phyloP scores from a whole-genome alignment of 2,888 invertebrate species.

The Leucania comma region DNA sequence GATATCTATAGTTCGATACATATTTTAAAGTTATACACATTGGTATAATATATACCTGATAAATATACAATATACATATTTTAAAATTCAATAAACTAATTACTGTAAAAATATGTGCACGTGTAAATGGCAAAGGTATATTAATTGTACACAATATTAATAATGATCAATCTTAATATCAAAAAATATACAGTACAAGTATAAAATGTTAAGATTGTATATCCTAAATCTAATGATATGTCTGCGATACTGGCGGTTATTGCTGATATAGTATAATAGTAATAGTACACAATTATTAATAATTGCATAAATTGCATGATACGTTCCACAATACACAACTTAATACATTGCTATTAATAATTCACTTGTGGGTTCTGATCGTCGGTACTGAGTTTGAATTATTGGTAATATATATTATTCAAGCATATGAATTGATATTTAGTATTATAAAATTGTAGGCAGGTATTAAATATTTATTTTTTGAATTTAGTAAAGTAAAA shows the following conservation, averaged over 20 bases:
- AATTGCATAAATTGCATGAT: slow-evolving; percentile 66
- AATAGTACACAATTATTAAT: slow-evolving; percentile 64
- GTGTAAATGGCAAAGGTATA: slow-evolving; percentile 46
- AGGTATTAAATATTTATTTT: not conserved
- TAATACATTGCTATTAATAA: slow-evolving; percentile 62
- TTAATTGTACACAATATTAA: slow-evolving; percentile 51
- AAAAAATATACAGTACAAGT: slow-evolving; percentile 69
- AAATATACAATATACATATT: not conserved
- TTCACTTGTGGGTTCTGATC: slow-evolving; percentile 68
- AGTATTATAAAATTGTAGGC: not conserved
- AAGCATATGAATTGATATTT: not conserved
- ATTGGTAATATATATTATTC: slow-evolving; percentile 12
- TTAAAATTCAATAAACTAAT: slow-evolving; percentile 25
- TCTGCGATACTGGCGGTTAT: slow-evolving; percentile 87
- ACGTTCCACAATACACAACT: slow-evolving; percentile 66
- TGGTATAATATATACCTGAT: not conserved
- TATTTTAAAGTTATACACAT: slow-evolving; percentile 4
- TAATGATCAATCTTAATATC: slow-evolving; percentile 56
- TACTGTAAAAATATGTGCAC: slow-evolving; percentile 34
- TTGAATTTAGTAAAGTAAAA: not conserved
- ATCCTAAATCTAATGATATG: slow-evolving; percentile 88
- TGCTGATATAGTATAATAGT: slow-evolving; percentile 74
- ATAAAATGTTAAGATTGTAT: slow-evolving; percentile 74
- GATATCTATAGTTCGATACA: slow-evolving; percentile 1
- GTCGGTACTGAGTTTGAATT: slow-evolving; percentile 16